A percentile compares a stretch with the other conserved stretches of the same genome.
Evolutionary conservation across 2,797 vertebrate genomes (phyloP).

Genomic region (Chrosomus eos): DNA sequence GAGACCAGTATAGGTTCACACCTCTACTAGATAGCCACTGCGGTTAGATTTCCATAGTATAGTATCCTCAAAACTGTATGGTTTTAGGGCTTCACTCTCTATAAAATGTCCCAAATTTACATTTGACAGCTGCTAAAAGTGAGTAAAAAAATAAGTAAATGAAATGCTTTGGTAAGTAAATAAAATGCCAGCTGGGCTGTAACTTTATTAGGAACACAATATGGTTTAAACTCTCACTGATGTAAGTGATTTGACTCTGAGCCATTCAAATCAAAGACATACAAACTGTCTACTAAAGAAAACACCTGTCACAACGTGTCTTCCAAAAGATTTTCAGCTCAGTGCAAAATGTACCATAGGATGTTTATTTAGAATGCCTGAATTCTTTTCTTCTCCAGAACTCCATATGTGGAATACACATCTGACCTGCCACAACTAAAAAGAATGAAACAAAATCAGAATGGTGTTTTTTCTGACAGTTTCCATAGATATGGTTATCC

Average conservation of each 20-base stretch:
- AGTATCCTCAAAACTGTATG: background rate
- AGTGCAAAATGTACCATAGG: constrained; percentile 20
- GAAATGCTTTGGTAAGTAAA: background rate
- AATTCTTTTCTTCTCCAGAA: background rate
- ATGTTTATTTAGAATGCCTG: constrained; percentile 9
- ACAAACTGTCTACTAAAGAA: background rate
- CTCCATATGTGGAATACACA: background rate
- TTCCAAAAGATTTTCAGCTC: constrained; percentile 8
- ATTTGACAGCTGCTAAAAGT: background rate
- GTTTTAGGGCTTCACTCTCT: background rate
- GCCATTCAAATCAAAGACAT: constrained; percentile 10
- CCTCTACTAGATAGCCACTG: too few species aligned
- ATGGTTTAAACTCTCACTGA: background rate
- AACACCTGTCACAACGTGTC: constrained; percentile 2
- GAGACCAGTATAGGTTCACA: too few species aligned
- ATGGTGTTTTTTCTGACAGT: background rate
- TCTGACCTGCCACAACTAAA: background rate
- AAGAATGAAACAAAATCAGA: background rate
- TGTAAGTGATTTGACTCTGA: constrained; percentile 20
- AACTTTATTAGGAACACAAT: background rate
- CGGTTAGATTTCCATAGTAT: background rate
- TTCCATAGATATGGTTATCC: background rate
- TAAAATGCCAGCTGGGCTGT: background rate
- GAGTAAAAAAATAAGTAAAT: too few species aligned
- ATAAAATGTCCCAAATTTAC: background rate